These are phyloP conservation scores for Drosophila nannoptera DNA, from an alignment of 1,140 invertebrate species.

Conservation along the genomic window DNA sequence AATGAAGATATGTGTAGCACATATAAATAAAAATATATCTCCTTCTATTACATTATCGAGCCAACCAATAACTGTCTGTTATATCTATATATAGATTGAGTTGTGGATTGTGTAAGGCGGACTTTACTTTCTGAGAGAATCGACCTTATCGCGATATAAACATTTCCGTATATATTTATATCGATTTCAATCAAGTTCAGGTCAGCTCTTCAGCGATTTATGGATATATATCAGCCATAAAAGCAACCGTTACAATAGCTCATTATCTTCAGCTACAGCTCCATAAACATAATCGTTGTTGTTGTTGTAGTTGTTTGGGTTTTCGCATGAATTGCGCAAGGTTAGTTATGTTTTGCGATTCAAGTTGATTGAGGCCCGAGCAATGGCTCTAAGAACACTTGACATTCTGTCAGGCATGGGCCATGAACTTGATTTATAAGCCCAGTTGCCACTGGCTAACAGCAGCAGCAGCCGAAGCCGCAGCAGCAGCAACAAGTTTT, in stretches of 20 bases:
- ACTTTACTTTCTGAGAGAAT: too few relatives aligned
- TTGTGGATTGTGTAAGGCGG: too few relatives aligned
- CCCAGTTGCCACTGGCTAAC: constrained; percentile 38
- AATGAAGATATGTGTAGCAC: too few relatives aligned
- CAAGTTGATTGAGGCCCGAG: constrained; percentile 45
- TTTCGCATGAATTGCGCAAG: constrained; percentile 62
- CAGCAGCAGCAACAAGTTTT: constrained; percentile 46
- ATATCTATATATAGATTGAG: too few relatives aligned
- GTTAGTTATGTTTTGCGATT: constrained; percentile 56
- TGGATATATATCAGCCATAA: background rate
- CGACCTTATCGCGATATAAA: too few relatives aligned
- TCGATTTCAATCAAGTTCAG: too few relatives aligned
- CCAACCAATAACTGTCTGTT: too few relatives aligned
- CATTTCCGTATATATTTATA: background rate
- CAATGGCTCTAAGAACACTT: constrained; percentile 62
- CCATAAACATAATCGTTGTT: constrained; percentile 10
- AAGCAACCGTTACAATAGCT: background rate
- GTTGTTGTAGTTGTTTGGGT: constrained; percentile 16
- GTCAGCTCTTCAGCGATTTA: background rate
- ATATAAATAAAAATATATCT: too few relatives aligned
- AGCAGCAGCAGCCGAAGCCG: constrained; percentile 13
- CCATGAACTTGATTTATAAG: constrained; percentile 75
- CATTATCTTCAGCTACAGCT: background rate
- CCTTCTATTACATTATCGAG: too few relatives aligned
- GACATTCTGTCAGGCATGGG: constrained; percentile 51